Base-by-base conservation (phyloP, 2,888 invertebrate genomes). In the Cyclophora punctaria region DNA sequence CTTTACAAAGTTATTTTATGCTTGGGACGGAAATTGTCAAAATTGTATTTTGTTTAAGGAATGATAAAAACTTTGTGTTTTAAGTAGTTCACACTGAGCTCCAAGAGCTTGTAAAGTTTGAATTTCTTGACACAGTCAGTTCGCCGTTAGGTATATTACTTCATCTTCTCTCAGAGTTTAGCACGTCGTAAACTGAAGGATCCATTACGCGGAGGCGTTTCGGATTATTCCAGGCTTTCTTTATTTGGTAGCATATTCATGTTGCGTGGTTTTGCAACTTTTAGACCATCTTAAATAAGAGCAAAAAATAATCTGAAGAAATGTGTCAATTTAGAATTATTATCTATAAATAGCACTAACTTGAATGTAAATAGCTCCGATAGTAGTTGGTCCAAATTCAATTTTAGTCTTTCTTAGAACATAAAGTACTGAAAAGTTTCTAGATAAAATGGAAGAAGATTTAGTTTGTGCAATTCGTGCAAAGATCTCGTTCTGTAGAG, bases 131-230 rank as follows among this genome's bases (percentile, higher is more conserved):
- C 68, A 76, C 75, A 80, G 75, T 74, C 70, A 69, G 73, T 73
- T 71, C 69, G 68, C 69, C 71, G 73, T 78, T 80, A 79, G 73
- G 75, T 77, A 75, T 70, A 75, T 80, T 73, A 72, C 76, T 79
- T 73, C 69, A 80, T 79, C 73, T 69, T 68, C 66, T 67, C 66
- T 62, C 52, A 55, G 68, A 74, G 73, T 77, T 81, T 81, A 83
- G 78, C 80, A 80, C 82, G 67, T 81, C 81, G 73, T 82, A 82
- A 82, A 82, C 72, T 75, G 71, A 71, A 68, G 73, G 71, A 74
- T 79, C 78, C 76, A 80, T 82, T 80, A 80, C 75, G 68, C 55
- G 65, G 60, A 57, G 64, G 65, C 60, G 64, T 67, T 64, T 66
- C 59, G 73, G 72, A 77, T 78, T 73, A 77, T 71, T 66, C 71